Conservation (phyloP, 2,797 vertebrate genomes). For the Myotis myotis region DNA sequence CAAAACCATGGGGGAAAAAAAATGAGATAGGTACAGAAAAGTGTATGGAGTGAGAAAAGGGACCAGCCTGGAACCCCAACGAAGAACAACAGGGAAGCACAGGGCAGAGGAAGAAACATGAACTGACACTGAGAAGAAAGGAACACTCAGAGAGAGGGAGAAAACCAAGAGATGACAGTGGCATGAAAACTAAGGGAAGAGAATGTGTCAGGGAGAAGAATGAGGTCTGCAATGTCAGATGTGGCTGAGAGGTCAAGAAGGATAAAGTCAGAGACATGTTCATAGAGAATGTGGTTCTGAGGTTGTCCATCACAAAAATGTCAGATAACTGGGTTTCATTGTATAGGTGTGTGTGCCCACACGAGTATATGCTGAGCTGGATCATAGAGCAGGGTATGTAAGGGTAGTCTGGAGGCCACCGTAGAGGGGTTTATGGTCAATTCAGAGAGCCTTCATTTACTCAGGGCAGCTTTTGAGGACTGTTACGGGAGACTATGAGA, state of each 20-base stretch:
- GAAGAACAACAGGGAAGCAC: not conserved
- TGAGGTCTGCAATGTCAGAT: not conserved
- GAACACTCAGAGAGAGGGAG: not conserved
- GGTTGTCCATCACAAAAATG: not conserved
- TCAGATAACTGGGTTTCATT: not conserved
- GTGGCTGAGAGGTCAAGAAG: not conserved
- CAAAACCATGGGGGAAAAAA: constrained; percentile 4
- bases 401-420: not conserved
- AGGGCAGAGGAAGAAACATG: not conserved
- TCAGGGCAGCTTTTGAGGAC: not conserved
- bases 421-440: not conserved
- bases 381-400: not conserved
- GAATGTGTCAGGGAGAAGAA: not conserved
- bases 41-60: not conserved
- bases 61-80: not conserved
- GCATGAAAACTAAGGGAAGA: not conserved
- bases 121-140: not conserved
- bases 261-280: not conserved
- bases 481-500: not conserved
- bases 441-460: not conserved
- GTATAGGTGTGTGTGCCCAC: not conserved
- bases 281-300: not conserved
- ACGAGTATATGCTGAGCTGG: not conserved
- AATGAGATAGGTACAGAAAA: not conserved
- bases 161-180: not conserved